Percentiles rank a stretch among this genome's conserved stretches.
Conservation (phyloP, 2,888 invertebrate genomes). For the Campopleginae sp. region DNA sequence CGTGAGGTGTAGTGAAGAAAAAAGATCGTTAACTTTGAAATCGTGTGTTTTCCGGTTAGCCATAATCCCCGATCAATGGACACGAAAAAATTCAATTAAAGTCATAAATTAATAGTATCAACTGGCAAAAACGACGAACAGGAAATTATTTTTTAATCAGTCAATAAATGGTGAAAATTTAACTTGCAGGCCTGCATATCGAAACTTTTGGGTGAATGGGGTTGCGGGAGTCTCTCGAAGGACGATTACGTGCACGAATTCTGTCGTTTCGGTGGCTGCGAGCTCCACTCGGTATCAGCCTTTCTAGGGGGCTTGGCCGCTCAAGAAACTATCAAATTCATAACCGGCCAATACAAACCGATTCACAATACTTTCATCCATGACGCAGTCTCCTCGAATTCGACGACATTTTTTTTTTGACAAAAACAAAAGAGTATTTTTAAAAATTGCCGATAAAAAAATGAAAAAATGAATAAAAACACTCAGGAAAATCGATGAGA, state of each 20-base stretch:
- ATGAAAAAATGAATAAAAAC: conserved; percentile 2
- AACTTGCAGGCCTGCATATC: conserved; percentile 85
- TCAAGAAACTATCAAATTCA: conserved; percentile 95
- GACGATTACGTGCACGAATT: conserved; percentile 98
- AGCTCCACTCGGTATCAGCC: conserved; percentile 97
- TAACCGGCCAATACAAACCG: conserved; percentile 98
- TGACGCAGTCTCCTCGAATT: conserved; percentile 95
- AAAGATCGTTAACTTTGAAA: too few species aligned
- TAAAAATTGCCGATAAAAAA: conserved; percentile 6
- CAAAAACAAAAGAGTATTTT: conserved; percentile 22
- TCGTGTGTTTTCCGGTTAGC: too few species aligned
- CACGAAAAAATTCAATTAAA: too few species aligned
- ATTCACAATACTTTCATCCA: conserved; percentile 98
- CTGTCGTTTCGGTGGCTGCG: conserved; percentile 97
- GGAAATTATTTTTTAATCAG: not conserved
- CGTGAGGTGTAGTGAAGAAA: too few species aligned
- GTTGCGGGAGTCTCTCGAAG: conserved; percentile 90
- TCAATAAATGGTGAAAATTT: not conserved
- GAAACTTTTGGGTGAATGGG: conserved; percentile 94
- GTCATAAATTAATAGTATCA: too few species aligned
- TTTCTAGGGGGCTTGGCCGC: conserved; percentile 97
- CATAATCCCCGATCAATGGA: too few species aligned
- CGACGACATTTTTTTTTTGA: conserved; percentile 92
- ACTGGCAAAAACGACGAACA: too few species aligned
- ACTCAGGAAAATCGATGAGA: conserved; percentile 4